Conservation (phyloP, 2,888 invertebrate species). For the Crematogaster levior region DNA sequence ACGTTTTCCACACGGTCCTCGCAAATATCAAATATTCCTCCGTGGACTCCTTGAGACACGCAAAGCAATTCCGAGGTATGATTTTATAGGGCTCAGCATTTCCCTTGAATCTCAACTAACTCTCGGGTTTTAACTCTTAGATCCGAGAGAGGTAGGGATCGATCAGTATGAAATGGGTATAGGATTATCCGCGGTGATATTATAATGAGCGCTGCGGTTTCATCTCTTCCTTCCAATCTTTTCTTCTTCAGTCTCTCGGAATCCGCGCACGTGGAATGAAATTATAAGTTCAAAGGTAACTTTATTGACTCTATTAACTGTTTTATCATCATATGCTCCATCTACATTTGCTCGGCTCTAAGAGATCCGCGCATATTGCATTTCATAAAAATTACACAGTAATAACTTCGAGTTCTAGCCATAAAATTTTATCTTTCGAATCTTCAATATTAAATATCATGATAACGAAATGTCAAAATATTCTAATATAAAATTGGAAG, state of each 20-base stretch:
- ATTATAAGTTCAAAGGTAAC: slow-evolving; percentile 27
- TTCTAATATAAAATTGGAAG: not conserved
- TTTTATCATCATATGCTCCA: slow-evolving; percentile 9
- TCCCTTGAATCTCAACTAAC: slow-evolving; percentile 23
- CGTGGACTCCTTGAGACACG: slow-evolving; percentile 1
- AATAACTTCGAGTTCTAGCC: not conserved
- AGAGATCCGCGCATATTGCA: not conserved
- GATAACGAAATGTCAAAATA: not conserved
- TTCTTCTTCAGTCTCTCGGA: not conserved
- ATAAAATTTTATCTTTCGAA: not conserved
- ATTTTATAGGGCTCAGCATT: slow-evolving; percentile 44
- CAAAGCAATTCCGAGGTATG: slow-evolving; percentile 51
- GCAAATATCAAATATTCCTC: slow-evolving; percentile 10
- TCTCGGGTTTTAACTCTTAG: slow-evolving; percentile 45
- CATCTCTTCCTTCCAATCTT: slow-evolving; percentile 34
- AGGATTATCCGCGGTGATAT: slow-evolving; percentile 45
- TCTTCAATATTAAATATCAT: not conserved
- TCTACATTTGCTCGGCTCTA: not conserved
- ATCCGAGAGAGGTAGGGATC: slow-evolving; percentile 53
- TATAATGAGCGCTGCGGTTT: slow-evolving; percentile 36
- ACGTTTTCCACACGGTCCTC: not conserved
- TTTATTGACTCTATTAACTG: slow-evolving; percentile 18
- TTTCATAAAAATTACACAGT: not conserved
- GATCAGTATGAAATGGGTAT: slow-evolving; percentile 58
- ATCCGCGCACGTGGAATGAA: slow-evolving; percentile 22